phyloP scores from a whole-genome alignment of 2,797 vertebrate genomes.

The Urocyon cinereoargenteus region DNA sequence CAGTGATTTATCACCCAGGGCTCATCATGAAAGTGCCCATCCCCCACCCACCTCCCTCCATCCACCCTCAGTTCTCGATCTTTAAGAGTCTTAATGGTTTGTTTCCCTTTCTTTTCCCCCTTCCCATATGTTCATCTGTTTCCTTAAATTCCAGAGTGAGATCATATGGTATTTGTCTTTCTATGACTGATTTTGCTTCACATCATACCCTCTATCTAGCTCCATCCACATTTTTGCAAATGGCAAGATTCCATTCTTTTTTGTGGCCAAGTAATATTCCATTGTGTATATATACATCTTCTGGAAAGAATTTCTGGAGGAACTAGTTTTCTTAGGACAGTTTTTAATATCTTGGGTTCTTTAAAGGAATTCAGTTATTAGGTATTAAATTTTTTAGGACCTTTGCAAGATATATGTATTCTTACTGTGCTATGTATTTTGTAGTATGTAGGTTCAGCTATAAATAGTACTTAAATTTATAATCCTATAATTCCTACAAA shows the following conservation, averaged over 20 bases:
- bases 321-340: background rate
- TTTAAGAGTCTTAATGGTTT: background rate
- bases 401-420: background rate
- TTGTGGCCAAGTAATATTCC: background rate
- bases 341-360: constrained; percentile 1
- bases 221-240: background rate
- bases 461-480: background rate
- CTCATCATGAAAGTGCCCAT: background rate
- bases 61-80: background rate
- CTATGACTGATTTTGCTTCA: background rate
- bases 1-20: background rate
- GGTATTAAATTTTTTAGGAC: background rate
- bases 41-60: background rate
- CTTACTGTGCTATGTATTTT: background rate
- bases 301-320: background rate
- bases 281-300: background rate
- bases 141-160: background rate
- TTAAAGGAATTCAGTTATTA: background rate
- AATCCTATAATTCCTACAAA: background rate
- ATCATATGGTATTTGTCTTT: background rate
- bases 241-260: background rate
- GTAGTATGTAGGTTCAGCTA: background rate
- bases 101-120: background rate
- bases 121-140: background rate
- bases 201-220: background rate